Conservation (phyloP, 2,888 invertebrate species). For the Melolontha melolontha region DNA sequence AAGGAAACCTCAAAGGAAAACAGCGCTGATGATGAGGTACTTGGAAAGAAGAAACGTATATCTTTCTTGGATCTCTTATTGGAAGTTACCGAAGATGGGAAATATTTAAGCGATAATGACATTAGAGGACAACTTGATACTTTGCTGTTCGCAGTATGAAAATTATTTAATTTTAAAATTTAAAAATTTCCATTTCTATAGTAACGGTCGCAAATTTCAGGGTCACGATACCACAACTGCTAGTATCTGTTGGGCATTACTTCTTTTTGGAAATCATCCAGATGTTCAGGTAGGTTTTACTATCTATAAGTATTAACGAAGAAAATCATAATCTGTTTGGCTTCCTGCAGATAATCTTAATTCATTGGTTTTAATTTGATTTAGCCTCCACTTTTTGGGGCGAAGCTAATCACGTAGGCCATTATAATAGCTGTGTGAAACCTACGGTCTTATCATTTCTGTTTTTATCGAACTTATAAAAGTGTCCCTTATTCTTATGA, state of each 20-base stretch:
- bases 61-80: conserved; percentile 32
- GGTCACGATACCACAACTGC: conserved; percentile 63
- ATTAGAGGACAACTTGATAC: conserved; percentile 33
- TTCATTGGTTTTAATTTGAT: too few species aligned
- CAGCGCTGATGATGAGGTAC: neutral
- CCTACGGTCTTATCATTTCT: too few species aligned
- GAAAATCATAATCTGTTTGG: too few species aligned
- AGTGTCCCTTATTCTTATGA: too few species aligned
- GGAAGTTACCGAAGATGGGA: conserved; percentile 9
- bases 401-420: too few species aligned
- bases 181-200: neutral
- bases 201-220: conserved; percentile 50
- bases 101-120: conserved; percentile 15
- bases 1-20: neutral
- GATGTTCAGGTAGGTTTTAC: conserved; percentile 56
- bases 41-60: conserved; percentile 41
- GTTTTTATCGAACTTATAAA: too few species aligned
- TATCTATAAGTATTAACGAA: conserved; percentile 19
- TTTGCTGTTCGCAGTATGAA: conserved; percentile 51
- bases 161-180: neutral
- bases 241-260: conserved; percentile 60
- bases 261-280: conserved; percentile 60
- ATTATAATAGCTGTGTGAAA: too few species aligned
- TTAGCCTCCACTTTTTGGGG: too few species aligned
- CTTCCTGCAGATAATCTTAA: too few species aligned